These are phyloP conservation scores for Calliphora vomitoria DNA, from an alignment of 2,888 invertebrate genomes.

Conservation along the genomic window DNA sequence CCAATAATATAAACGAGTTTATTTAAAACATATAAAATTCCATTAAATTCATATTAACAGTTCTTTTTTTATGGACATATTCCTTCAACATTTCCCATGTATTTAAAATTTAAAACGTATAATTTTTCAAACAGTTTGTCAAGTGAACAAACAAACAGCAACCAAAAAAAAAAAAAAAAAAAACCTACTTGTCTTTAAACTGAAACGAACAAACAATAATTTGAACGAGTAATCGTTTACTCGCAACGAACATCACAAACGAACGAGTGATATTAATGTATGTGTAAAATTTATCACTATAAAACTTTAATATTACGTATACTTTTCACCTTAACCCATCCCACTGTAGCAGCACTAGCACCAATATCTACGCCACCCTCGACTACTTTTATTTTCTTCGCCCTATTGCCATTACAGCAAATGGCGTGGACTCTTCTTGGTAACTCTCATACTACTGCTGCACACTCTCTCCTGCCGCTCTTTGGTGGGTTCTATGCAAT, in stretches of 20 bases:
- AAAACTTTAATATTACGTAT: conserved; percentile 54
- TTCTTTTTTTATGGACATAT: too few relatives aligned
- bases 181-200: conserved; percentile 11
- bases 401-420: conserved; percentile 15
- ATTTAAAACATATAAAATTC: background rate
- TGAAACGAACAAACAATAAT: conserved; percentile 19
- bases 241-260: conserved; percentile 1
- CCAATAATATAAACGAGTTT: background rate
- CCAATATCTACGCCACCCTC: background rate
- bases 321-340: conserved; percentile 44
- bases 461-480: conserved; percentile 28
- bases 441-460: conserved; percentile 7
- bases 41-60: too few relatives aligned
- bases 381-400: conserved; percentile 21
- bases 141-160: background rate
- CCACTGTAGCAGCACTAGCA: conserved; percentile 11
- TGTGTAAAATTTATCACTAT: conserved; percentile 53
- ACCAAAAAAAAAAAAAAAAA: conserved; percentile 3
- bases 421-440: conserved; percentile 26
- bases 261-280: conserved; percentile 36
- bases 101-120: conserved; percentile 49
- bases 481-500: conserved; percentile 21
- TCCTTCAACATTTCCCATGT: conserved; percentile 10
- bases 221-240: conserved; percentile 9
- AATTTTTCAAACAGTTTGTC: conserved; percentile 57